These are phyloP conservation scores for Prietella phreatophila DNA, from an alignment of 2,113 vertebrate genomes.

Conservation along the genomic window DNA sequence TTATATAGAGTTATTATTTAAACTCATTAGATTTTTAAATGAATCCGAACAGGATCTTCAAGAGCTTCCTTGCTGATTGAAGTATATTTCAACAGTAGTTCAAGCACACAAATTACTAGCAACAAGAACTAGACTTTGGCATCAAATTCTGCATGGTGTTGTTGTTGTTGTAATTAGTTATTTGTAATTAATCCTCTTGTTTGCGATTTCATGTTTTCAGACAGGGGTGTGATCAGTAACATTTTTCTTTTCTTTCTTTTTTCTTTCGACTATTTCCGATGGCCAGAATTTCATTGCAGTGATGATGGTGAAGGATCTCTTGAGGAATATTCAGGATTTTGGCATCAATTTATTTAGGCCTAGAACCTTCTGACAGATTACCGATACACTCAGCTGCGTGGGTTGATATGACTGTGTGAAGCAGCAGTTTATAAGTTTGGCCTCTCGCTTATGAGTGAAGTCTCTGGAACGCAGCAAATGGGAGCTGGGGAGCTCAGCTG, in stretches of 20 bases:
- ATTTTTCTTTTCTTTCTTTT: no score
- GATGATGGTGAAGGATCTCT: not conserved
- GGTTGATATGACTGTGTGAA: not conserved
- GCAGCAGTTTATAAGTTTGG: not conserved
- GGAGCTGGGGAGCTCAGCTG: not conserved
- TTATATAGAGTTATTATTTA: not conserved
- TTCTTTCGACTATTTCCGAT: not conserved
- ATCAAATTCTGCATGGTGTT: not conserved
- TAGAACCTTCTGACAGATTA: not conserved
- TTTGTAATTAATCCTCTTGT: no score
- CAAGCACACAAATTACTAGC: not conserved
- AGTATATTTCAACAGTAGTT: not conserved
- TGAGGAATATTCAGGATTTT: not conserved
- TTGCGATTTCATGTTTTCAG: no score
- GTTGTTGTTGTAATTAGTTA: not conserved
- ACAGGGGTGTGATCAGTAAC: no score
- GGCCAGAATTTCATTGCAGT: not conserved
- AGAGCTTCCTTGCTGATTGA: not conserved
- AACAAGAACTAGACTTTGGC: not conserved
- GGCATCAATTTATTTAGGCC: not conserved
- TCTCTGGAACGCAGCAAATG: conserved; percentile 8
- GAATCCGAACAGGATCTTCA: not conserved
- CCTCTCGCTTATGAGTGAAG: conserved; percentile 11
- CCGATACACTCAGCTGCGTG: not conserved
- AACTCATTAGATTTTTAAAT: not conserved